These are phyloP conservation scores for Cetonia aurata DNA, from an alignment of 2,888 invertebrate species.

Conservation along the genomic window DNA sequence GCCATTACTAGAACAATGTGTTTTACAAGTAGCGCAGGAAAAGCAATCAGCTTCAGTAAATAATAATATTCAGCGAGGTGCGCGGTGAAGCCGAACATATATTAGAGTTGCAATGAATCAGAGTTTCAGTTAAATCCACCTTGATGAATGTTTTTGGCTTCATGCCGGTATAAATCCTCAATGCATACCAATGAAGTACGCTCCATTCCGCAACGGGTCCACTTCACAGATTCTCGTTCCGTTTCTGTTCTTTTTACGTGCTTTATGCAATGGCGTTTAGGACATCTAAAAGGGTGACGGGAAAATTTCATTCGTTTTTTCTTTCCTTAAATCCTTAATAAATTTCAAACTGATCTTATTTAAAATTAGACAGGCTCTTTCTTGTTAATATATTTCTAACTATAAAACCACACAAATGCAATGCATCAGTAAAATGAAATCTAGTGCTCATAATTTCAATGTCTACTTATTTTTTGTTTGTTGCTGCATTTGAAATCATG, in stretches of 20 bases:
- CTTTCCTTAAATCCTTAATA: constrained; percentile 14
- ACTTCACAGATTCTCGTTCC: constrained; percentile 39
- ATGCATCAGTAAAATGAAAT: too few relatives aligned
- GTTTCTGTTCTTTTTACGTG: constrained; percentile 43
- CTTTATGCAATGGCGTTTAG: constrained; percentile 22
- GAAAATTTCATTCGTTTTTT: constrained; percentile 1
- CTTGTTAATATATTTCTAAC: too few relatives aligned
- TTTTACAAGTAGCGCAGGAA: constrained; percentile 48
- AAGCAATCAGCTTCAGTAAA: constrained; percentile 64
- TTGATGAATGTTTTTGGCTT: constrained; percentile 69
- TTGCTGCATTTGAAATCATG: too few relatives aligned
- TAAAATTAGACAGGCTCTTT: neutral
- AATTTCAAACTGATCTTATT: constrained; percentile 27
- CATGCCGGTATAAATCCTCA: constrained; percentile 69
- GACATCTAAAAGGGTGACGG: neutral
- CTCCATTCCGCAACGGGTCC: constrained; percentile 57
- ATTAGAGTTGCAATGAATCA: constrained; percentile 68
- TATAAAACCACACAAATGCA: too few relatives aligned
- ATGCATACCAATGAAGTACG: constrained; percentile 69
- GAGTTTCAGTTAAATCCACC: constrained; percentile 69
- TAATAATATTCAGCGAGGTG: constrained; percentile 64
- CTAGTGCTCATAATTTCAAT: too few relatives aligned
- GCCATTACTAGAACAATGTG: constrained; percentile 39
- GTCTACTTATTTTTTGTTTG: too few relatives aligned
- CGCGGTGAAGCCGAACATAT: constrained; percentile 65